Evolutionary conservation across 1,140 invertebrate species (phyloP).

Genomic region (Contarinia nasturtii): DNA sequence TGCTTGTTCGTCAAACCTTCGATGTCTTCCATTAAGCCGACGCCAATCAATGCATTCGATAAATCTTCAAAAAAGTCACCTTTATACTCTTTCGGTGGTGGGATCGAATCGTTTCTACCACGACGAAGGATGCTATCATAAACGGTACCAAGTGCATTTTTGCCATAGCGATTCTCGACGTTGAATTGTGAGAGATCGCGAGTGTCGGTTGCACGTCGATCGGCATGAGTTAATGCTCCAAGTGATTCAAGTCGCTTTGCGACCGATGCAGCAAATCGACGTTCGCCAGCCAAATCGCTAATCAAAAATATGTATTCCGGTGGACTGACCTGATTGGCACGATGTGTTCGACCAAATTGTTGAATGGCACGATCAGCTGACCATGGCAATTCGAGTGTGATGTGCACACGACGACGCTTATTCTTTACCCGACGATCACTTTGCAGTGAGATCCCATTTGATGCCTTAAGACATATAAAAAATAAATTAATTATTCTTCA

Average conservation of each 20-base stretch:
- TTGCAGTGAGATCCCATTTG: constrained; percentile 84
- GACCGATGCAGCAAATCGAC: constrained; percentile 79
- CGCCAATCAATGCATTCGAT: constrained; percentile 63
- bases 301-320: constrained; percentile 86
- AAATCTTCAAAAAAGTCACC: constrained; percentile 87
- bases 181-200: constrained; percentile 89
- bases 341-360: constrained; percentile 69
- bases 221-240: constrained; percentile 89
- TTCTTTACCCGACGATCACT: constrained; percentile 76
- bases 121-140: constrained; percentile 56
- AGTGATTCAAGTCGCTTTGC: constrained; percentile 82
- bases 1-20: constrained; percentile 49
- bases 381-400: constrained; percentile 93
- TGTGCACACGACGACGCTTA: constrained; percentile 77
- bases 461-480: constrained; percentile 94
- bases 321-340: constrained; percentile 66
- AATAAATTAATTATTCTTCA: constrained; percentile 60
- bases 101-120: constrained; percentile 47
- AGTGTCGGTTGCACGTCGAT: constrained; percentile 72
- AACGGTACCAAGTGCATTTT: constrained; percentile 72
- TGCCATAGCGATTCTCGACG: constrained; percentile 87
- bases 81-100: constrained; percentile 61
- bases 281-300: constrained; percentile 90
- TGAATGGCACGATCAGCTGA: constrained; percentile 93
- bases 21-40: constrained; percentile 68